phyloP scores from a whole-genome alignment of 2,888 invertebrate species.

The Belgica antarctica region DNA sequence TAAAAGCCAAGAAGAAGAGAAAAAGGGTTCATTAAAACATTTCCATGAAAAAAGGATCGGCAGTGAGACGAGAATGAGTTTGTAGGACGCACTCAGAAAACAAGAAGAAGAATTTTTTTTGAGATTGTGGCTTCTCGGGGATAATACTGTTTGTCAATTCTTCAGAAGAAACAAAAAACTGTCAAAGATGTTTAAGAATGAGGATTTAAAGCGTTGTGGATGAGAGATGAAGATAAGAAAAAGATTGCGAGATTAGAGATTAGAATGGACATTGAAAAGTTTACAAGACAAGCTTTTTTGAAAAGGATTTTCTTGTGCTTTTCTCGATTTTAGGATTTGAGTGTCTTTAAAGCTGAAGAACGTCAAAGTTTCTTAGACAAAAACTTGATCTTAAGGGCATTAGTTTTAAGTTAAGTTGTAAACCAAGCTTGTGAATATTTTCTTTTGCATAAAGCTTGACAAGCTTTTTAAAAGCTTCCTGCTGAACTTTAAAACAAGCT shows the following conservation, averaged over 20 bases:
- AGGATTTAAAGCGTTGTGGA: too few species aligned
- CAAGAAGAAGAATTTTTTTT: neutral
- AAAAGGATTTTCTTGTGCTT: too few species aligned
- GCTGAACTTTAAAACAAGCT: too few species aligned
- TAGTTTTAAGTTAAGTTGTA: too few species aligned
- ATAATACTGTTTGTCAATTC: neutral
- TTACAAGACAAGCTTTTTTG: constrained; percentile 29
- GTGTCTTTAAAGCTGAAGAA: too few species aligned
- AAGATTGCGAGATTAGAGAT: neutral
- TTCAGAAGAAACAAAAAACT: neutral
- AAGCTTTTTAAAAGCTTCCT: too few species aligned
- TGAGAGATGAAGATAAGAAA: neutral
- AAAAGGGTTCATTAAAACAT: constrained; percentile 11
- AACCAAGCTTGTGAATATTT: too few species aligned
- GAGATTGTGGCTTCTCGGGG: neutral
- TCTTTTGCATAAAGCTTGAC: too few species aligned
- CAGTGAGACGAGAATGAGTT: neutral
- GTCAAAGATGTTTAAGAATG: neutral
- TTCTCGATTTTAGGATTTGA: too few species aligned
- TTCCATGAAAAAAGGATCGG: neutral
- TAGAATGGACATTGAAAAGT: constrained; percentile 21
- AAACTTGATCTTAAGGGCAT: too few species aligned
- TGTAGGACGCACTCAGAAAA: neutral
- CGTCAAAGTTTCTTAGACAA: too few species aligned
- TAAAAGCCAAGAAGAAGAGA: neutral